phyloP scores from a whole-genome alignment of 2,888 invertebrate genomes.

The Sycophila texana region DNA sequence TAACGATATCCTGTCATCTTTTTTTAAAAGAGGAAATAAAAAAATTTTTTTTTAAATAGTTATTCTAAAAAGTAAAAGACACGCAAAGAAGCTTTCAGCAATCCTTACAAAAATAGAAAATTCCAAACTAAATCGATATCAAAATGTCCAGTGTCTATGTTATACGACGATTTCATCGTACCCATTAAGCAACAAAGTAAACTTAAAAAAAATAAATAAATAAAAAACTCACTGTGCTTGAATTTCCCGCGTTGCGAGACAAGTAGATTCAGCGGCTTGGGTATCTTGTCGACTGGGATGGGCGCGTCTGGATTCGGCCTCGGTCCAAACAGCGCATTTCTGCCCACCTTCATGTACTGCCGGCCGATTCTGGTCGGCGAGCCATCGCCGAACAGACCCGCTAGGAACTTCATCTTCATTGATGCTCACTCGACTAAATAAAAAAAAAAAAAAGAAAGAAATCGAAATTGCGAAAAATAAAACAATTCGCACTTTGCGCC shows the following conservation, averaged over 20 bases:
- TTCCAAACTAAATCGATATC: too few species aligned
- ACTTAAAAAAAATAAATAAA: conserved; percentile 75
- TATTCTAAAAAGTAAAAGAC: too few species aligned
- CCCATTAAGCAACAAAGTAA: not conserved
- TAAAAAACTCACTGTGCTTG: conserved; percentile 84
- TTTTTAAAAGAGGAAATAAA: too few species aligned
- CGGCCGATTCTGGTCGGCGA: conserved; percentile 82
- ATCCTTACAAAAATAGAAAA: too few species aligned
- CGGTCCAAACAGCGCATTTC: conserved; percentile 84
- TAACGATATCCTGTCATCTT: too few species aligned
- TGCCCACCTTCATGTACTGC: conserved; percentile 86
- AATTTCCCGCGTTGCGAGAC: conserved; percentile 87
- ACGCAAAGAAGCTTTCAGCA: too few species aligned
- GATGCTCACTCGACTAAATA: not conserved
- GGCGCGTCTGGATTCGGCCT: conserved; percentile 73
- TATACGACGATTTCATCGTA: not conserved
- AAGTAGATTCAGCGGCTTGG: conserved; percentile 85
- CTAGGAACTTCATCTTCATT: conserved; percentile 72
- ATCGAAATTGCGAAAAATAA: not conserved
- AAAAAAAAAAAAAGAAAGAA: not conserved
- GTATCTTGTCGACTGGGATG: conserved; percentile 73
- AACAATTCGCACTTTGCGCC: not conserved
- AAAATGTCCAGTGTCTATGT: too few species aligned
- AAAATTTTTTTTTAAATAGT: too few species aligned
- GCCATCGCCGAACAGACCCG: conserved; percentile 70